These are phyloP conservation scores for Hemibagrus wyckioides DNA, from an alignment of 2,113 vertebrate species.

Conservation along the genomic window DNA sequence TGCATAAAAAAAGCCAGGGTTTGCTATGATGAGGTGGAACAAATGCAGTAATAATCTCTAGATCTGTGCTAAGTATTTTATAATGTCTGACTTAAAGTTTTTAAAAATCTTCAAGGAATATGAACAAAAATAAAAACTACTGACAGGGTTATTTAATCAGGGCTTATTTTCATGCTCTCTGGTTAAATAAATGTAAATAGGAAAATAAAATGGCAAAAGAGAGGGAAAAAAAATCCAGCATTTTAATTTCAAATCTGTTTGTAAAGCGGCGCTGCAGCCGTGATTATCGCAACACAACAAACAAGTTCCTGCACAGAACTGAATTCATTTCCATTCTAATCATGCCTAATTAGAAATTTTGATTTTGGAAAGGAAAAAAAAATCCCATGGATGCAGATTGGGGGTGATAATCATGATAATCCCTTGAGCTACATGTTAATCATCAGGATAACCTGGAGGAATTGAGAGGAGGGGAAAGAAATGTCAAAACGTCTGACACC, in stretches of 20 bases:
- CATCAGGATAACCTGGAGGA: neutral
- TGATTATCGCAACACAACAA: constrained; percentile 61
- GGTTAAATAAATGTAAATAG: constrained; percentile 22
- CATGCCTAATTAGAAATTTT: constrained; percentile 39
- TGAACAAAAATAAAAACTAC: neutral
- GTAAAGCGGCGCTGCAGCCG: constrained; percentile 57
- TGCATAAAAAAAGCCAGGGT: neutral
- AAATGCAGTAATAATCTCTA: neutral
- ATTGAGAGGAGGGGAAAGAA: neutral
- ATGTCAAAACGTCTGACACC: neutral
- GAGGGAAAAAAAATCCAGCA: constrained; percentile 43
- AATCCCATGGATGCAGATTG: constrained; percentile 6
- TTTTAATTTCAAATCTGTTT: constrained; percentile 30
- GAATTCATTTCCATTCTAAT: constrained; percentile 45
- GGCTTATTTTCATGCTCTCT: constrained; percentile 10
- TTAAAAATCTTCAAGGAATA: neutral
- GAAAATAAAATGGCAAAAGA: constrained; percentile 13
- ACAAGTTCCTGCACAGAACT: constrained; percentile 22
- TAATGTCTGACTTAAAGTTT: constrained; percentile 1
- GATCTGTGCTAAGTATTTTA: neutral
- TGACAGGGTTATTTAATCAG: constrained; percentile 3
- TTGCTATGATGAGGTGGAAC: neutral
- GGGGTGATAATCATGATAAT: constrained; percentile 34
- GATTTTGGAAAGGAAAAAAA: constrained; percentile 18
- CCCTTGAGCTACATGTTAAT: constrained; percentile 12